Evolutionary conservation across 1,140 invertebrate genomes (phyloP).

Genomic region (Drosophila teissieri): DNA sequence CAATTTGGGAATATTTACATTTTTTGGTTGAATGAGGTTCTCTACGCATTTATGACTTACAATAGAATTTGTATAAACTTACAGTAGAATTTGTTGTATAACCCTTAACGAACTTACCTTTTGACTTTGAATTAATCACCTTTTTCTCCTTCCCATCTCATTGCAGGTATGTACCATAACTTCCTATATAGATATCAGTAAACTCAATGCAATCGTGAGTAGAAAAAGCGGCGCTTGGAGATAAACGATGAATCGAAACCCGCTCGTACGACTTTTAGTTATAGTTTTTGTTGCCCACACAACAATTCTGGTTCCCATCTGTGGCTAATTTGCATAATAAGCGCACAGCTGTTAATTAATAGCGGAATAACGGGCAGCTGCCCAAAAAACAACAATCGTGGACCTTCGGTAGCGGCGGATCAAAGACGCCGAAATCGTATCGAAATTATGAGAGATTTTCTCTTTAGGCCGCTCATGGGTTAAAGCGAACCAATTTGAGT

Average conservation of each 20-base stretch:
- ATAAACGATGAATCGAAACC: slow-evolving; percentile 40
- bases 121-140: slow-evolving; percentile 16
- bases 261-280: slow-evolving; percentile 16
- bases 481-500: slow-evolving; percentile 26
- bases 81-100: background rate
- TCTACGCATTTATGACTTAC: background rate
- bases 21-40: background rate
- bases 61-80: background rate
- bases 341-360: slow-evolving; percentile 82
- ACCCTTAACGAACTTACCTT: background rate
- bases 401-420: slow-evolving; percentile 44
- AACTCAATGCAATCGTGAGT: slow-evolving; percentile 56
- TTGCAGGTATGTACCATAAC: slow-evolving; percentile 60
- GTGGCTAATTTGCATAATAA: slow-evolving; percentile 75
- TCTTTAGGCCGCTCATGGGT: slow-evolving; percentile 34
- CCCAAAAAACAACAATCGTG: slow-evolving; percentile 14
- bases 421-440: slow-evolving; percentile 37
- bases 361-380: slow-evolving; percentile 75
- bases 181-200: slow-evolving; percentile 34
- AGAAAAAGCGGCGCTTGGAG: slow-evolving; percentile 20
- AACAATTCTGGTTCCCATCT: slow-evolving; percentile 47
- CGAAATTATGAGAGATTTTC: slow-evolving; percentile 41
- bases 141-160: slow-evolving; percentile 31
- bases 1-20: background rate
- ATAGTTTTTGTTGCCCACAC: slow-evolving; percentile 29